Evolutionary conservation across 1,140 invertebrate genomes (phyloP), one percentile per base, ranked within the genome.

Genomic region (Aethina tumida): DNA sequence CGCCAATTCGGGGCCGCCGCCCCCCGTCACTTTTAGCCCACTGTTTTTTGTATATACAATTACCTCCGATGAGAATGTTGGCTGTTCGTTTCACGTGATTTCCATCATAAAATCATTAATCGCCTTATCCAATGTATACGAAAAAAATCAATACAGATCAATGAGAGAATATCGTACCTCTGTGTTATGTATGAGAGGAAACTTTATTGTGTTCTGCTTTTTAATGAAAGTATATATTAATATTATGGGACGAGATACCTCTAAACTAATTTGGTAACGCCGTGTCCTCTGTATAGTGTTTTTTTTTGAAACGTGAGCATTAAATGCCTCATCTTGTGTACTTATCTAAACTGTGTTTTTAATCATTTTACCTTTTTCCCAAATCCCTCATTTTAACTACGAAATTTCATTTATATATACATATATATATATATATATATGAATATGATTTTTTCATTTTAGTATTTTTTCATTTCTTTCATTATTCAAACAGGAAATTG

Each of bases 281-380:
- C 51, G 55, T 59, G 67, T 70, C 67, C 67, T 70, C 68, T 71
- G 69, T 71, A 70, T 70, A 71, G 69, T 71, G 68, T 71, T 71
- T 70, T 47, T 67, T 56, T 71, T 71, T 70, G 68, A 70, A 71
- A 70, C 68, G 66, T 70, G 63, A 71, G 69, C 69, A 71, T 71
- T 71, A 71, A 71, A 71, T 71, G 69, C 69, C 70, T 67, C 68
- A 70, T 70, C 68, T 71, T 71, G 69, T 71, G 69, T 71, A 71
- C 59, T 58, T 61, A 61, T 65, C 60, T 60, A 62, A 65, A 62
- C 58, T 55, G 59, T 63, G 55, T 60, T 65, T 59, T 52, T 56
- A 65, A 61, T 62, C 53, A 56, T 56, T 56, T 46, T 49, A 50
- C 41, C 52, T 37, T 49, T 51, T 45, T 43, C 47, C 50, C 48